Evolutionary conservation across 2,113 vertebrate species (phyloP), one percentile per base, ranked within the genome.

Genomic region (Gavialis gangeticus): DNA sequence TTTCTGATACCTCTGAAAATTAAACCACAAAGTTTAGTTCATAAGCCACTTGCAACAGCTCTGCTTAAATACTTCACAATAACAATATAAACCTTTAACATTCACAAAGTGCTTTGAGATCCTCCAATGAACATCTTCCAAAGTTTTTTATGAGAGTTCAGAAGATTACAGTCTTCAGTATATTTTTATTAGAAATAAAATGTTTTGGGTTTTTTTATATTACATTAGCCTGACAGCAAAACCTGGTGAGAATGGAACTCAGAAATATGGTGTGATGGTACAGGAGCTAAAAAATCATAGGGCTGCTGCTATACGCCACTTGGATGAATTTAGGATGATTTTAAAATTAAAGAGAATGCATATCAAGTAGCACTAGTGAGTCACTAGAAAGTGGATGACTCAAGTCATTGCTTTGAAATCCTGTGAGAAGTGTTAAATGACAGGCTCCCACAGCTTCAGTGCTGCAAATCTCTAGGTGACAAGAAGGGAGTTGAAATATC

Each of bases 321-420:
- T 80, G 84, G 75, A 88, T 92, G 77, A 90, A 94, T 95, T 91
- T 94, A 46, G 57, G 93, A 85, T 88, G 95, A 91, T 89, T 96
- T 79, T 97, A 79, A 96, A 96, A 90, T 96, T 79, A 81, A 87
- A 94, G 84, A 82, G 81, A 76, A 90, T 67, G 10, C 85, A 28
- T 89, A 86, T 86, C 25, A 59, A 97, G 92, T 94, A 88, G 91
- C 92, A 93, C 69, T 79, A 93, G 69, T 97, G 97, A 97, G 93
- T 97, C 96, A 97, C 93, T 9, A 1, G 84, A 95, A 95, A 88
- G 79, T 59, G 2, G 34, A 90, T 97, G 97, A 97, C 84, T 97
- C 96, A 97, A 96, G 81, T 91, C 86, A 81, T 91, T 95, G 91
- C 94, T 94, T 56, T 94, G 91, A 97, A 84, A 92, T 97, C 95